Percentiles rank a stretch among this genome's conserved stretches.
Evolutionary conservation across 2,797 vertebrate species (phyloP).

Genomic region (Spea hammondii): DNA sequence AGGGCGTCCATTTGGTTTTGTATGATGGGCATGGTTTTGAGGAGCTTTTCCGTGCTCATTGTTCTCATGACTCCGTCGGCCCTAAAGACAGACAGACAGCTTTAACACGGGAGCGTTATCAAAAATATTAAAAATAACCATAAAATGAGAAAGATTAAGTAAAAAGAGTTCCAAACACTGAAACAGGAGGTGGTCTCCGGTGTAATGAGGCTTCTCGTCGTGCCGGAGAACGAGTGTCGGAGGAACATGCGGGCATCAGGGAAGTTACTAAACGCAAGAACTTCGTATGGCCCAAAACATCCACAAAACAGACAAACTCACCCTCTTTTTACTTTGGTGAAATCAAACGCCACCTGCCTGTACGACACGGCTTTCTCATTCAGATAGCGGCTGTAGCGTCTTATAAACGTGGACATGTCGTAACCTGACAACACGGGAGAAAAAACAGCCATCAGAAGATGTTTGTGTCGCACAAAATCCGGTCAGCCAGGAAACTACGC

Average conservation of each 20-base stretch:
- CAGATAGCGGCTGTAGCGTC: constrained; percentile 95
- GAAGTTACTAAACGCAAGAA: too few species aligned
- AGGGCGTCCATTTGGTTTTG: constrained; percentile 99
- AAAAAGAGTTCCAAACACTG: too few species aligned
- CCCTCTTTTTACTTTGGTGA: constrained; percentile 99
- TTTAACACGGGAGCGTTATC: too few species aligned
- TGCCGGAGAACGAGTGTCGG: too few species aligned
- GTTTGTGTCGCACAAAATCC: too few species aligned
- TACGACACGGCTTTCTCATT: constrained; percentile 99
- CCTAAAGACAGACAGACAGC: constrained; percentile 65
- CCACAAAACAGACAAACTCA: constrained; percentile 64
- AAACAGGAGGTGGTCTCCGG: too few species aligned
- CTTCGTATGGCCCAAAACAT: too few species aligned
- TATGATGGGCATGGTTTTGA: constrained; percentile 92
- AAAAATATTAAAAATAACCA: too few species aligned
- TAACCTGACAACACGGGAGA: constrained; percentile 75
- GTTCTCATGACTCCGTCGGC: constrained; percentile 98
- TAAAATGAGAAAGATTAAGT: too few species aligned
- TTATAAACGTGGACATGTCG: constrained; percentile 99
- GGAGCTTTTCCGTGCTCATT: constrained; percentile 98
- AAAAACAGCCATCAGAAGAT: background rate
- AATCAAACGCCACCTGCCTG: constrained; percentile 98
- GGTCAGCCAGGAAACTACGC: too few species aligned
- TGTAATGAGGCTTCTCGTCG: too few species aligned
- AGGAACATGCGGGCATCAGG: too few species aligned